Evolutionary conservation across 2,888 invertebrate species (phyloP), one percentile per base, ranked within the genome.

Genomic region (Trachelus troglodyta): DNA sequence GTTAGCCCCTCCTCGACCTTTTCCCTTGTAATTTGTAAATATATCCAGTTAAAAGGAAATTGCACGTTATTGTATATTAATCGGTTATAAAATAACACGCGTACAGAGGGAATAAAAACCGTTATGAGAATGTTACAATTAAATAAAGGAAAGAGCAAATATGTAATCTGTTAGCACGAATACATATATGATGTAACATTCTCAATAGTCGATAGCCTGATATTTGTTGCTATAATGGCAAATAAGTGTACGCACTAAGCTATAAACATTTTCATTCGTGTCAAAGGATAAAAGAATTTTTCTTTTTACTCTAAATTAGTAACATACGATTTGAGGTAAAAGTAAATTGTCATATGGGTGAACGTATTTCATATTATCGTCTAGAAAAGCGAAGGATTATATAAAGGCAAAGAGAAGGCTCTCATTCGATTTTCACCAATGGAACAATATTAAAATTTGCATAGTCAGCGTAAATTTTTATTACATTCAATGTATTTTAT

Each of bases 21-120:
- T 56, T 56, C 56, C 56, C 56, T 68, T 81, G 79, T 79, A 80
- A 78, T 80, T 82, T 80, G 79, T 81, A 82, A 77, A 80, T 80
- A 81, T 78, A 81, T 75, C 76, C 75, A 78, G 40, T 75, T 78
- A 78, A 76, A 68, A 77, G 74, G 74, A 76, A 79, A 68, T 76
- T 40, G 77, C 78, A 80, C 79, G 76, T 77, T 78, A 79, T 80
- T 77, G 78, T 80, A 81, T 79, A 73, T 77, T 80, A 81, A 80
- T 79, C 73, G 74, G 78, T 76, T 69, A 76, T 68, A 68, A 77
- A n/a, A 4, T 12, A 12, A 31, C 23, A 56, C 23, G 23, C 56
- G 56, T 56, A 56, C 56, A 56, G 56, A 56, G 23, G 23, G 23
- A 56, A 15, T 56, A 23, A 56, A 56, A 1, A 23, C 2, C 23